Evolutionary conservation across 2,113 vertebrate species (phyloP).

Genomic region (Salvelinus sp.): DNA sequence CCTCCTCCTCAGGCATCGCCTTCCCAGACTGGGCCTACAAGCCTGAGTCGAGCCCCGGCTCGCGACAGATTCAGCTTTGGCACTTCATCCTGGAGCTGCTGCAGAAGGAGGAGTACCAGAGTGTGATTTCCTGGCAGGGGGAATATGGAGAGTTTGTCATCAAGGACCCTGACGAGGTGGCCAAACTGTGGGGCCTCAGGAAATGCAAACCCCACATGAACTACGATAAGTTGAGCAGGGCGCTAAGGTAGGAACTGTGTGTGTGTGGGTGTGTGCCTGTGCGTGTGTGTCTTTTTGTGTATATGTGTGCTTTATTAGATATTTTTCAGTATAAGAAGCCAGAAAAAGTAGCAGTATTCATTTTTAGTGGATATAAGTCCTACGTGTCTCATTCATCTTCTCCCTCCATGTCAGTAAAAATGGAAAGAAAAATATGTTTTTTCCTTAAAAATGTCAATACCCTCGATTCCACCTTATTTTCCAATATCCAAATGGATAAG

Average conservation of each 20-base stretch:
- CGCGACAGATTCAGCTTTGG: slow-evolving; percentile 85
- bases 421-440: slow-evolving; percentile 57
- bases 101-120: slow-evolving; percentile 89
- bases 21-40: slow-evolving; percentile 96
- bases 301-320: background rate
- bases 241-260: slow-evolving; percentile 76
- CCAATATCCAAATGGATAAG: too few species aligned
- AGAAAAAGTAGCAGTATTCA: background rate
- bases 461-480: slow-evolving; percentile 49
- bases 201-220: slow-evolving; percentile 96
- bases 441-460: slow-evolving; percentile 64
- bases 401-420: slow-evolving; percentile 36
- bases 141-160: slow-evolving; percentile 93
- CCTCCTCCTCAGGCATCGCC: slow-evolving; percentile 78
- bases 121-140: slow-evolving; percentile 90
- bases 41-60: slow-evolving; percentile 86
- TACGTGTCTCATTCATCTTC: background rate
- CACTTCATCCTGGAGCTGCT: slow-evolving; percentile 91
- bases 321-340: background rate
- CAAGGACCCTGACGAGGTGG: slow-evolving; percentile 90
- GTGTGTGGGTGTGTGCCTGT: slow-evolving; percentile 8
- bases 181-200: slow-evolving; percentile 84
- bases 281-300: background rate
- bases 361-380: background rate
- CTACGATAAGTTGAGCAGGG: slow-evolving; percentile 91